phyloP scores from a whole-genome alignment of 2,113 vertebrate genomes.

The Ammodytes dubius region DNA sequence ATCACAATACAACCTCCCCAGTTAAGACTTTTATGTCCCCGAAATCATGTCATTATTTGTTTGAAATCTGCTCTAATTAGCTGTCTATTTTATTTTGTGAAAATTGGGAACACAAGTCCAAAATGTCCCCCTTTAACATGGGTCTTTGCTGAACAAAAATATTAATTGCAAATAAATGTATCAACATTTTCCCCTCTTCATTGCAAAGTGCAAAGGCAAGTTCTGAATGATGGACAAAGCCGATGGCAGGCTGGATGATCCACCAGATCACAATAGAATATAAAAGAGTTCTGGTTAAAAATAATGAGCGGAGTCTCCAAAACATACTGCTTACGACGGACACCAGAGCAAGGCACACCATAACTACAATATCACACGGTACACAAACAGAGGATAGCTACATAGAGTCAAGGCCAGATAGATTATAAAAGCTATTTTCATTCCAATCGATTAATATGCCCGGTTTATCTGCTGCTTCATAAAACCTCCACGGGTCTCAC shows the following conservation, averaged over 20 bases:
- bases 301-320: constrained; percentile 24
- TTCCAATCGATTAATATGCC: not conserved
- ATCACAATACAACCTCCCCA: constrained; percentile 13
- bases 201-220: not conserved
- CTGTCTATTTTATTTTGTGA: not conserved
- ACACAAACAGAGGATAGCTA: constrained; percentile 46
- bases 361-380: constrained; percentile 42
- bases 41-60: not conserved
- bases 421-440: constrained; percentile 19
- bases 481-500: constrained; percentile 3
- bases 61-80: constrained; percentile 4
- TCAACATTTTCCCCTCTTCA: not conserved
- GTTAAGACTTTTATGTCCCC: not conserved
- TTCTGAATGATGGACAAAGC: not conserved
- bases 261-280: not conserved
- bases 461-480: constrained; percentile 24
- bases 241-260: not conserved
- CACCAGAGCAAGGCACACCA: constrained; percentile 61
- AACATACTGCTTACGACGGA: constrained; percentile 32
- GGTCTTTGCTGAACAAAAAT: no score
- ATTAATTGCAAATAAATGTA: not conserved
- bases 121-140: not conserved
- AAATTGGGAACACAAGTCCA: not conserved
- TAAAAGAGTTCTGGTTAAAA: not conserved
- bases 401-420: constrained; percentile 30